These are phyloP conservation scores for Gopherus flavomarginatus DNA, from an alignment of 2,113 vertebrate genomes.

Conservation along the genomic window DNA sequence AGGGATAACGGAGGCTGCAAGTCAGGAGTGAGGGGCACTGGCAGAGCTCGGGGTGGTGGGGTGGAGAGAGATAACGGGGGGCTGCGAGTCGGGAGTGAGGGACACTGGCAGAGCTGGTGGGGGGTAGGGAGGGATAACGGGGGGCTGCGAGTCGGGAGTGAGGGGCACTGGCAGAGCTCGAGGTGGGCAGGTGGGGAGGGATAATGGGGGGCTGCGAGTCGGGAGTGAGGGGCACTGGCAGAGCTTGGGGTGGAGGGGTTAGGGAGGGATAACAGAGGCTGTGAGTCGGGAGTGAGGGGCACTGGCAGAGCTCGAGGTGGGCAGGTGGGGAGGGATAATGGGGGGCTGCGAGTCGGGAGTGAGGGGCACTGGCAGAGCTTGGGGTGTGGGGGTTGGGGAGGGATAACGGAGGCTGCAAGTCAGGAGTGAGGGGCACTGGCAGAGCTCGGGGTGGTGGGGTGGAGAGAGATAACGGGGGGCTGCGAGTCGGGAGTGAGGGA, in stretches of 20 bases:
- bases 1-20: too few relatives aligned
- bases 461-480: neutral
- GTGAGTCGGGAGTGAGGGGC: too few relatives aligned
- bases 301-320: neutral
- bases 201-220: neutral
- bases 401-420: too few relatives aligned
- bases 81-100: neutral
- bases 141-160: neutral
- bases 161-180: neutral
- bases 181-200: neutral
- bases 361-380: too few relatives aligned
- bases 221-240: too few relatives aligned
- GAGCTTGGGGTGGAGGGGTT: conserved; percentile 5
- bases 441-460: neutral
- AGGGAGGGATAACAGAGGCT: too few relatives aligned
- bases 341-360: neutral
- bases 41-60: neutral
- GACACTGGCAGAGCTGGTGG: too few relatives aligned
- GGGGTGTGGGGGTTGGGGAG: neutral
- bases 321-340: neutral
- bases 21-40: too few relatives aligned
- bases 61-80: neutral
- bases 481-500: neutral
- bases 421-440: neutral
- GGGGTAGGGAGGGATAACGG: too few relatives aligned